phyloP scores from a whole-genome alignment of 2,113 vertebrate species.

The Regulus satrapa region DNA sequence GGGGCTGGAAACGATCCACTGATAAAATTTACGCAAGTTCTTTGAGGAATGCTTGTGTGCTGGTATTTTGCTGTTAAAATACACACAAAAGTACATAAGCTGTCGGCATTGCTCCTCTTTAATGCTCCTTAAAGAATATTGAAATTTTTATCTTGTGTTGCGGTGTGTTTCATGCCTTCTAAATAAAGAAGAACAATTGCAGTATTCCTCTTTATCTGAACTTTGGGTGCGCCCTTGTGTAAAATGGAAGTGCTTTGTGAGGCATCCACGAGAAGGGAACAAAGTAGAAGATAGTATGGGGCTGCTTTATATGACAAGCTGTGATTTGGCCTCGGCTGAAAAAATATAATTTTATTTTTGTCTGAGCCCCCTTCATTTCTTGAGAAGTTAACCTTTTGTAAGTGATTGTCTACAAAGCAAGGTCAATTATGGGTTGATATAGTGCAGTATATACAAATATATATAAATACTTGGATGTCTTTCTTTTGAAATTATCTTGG shows the following conservation, averaged over 20 bases:
- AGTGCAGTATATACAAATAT: background rate
- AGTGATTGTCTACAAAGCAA: background rate
- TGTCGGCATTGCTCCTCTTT: background rate
- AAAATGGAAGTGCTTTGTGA: slow-evolving; percentile 35
- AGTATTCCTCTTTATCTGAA: slow-evolving; percentile 22
- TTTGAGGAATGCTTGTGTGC: background rate
- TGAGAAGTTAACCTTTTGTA: background rate
- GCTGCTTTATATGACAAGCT: background rate
- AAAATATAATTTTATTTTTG: background rate
- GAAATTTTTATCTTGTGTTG: background rate
- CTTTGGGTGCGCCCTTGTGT: background rate
- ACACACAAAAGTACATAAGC: background rate
- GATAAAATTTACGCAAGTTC: background rate
- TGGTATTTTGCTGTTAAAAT: background rate
- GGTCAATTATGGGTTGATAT: background rate
- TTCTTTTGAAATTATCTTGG: background rate
- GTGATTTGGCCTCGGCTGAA: background rate
- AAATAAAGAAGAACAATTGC: background rate
- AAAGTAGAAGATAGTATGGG: background rate
- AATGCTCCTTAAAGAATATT: background rate
- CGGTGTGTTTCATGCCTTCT: background rate
- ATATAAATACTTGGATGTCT: background rate
- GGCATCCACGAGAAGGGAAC: background rate
- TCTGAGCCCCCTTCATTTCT: background rate
- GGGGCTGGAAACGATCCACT: background rate